Evolutionary conservation across 2,888 invertebrate species (phyloP).

Genomic region (Campopleginae sp.): DNA sequence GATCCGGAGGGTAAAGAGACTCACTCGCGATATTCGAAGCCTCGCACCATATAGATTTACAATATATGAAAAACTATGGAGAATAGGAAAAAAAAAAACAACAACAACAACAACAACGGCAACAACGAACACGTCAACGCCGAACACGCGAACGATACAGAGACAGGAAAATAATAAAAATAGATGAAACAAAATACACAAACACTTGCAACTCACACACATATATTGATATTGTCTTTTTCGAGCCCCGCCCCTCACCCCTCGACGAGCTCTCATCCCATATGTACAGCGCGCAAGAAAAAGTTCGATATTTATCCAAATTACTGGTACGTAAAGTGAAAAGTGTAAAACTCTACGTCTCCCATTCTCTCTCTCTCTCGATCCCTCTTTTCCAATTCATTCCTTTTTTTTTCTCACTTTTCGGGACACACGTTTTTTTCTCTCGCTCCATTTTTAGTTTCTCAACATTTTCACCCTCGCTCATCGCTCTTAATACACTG

Average conservation of each 20-base stretch:
- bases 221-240: constrained; percentile 7
- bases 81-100: constrained; percentile 25
- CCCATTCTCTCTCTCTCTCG: constrained; percentile 27
- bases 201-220: constrained; percentile 26
- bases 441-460: constrained; percentile 14
- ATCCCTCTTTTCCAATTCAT: constrained; percentile 7
- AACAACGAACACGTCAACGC: constrained; percentile 31
- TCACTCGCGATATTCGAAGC: constrained; percentile 64
- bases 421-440: constrained; percentile 26
- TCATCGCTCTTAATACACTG: constrained; percentile 31
- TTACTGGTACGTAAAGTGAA: constrained; percentile 64
- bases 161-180: constrained; percentile 67
- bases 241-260: neutral
- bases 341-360: constrained; percentile 46
- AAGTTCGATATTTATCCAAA: constrained; percentile 67
- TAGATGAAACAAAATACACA: constrained; percentile 65
- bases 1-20: constrained; percentile 47
- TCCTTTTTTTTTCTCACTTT: constrained; percentile 17
- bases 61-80: constrained; percentile 36
- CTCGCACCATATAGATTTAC: constrained; percentile 53
- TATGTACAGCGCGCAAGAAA: constrained; percentile 41
- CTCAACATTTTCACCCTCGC: constrained; percentile 1
- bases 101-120: constrained; percentile 2
- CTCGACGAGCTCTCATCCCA: neutral
- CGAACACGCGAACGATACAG: constrained; percentile 33